These are phyloP conservation scores for Rhamnusium bicolor DNA, from an alignment of 2,888 invertebrate genomes.

Conservation along the genomic window DNA sequence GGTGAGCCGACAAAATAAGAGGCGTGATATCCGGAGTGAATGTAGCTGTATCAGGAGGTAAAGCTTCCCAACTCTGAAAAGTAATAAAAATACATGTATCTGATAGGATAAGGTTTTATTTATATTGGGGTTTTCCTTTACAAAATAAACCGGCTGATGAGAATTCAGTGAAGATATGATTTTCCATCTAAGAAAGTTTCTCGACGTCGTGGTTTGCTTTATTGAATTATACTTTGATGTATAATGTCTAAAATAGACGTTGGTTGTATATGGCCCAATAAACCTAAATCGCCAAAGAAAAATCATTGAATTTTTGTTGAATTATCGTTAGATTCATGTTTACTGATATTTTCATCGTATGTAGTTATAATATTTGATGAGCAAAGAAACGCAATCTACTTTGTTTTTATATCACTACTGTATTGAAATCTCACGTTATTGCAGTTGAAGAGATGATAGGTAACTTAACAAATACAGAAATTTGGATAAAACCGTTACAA, in stretches of 20 bases:
- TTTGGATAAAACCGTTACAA: too few species aligned
- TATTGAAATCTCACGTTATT: too few species aligned
- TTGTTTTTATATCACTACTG: too few species aligned
- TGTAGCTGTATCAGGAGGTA: constrained; percentile 92
- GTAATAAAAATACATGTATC: not conserved
- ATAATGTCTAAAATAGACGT: not conserved
- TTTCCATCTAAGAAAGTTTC: not conserved
- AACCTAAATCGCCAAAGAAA: not conserved
- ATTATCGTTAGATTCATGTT: too few species aligned
- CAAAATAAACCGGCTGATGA: not conserved
- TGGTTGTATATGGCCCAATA: not conserved
- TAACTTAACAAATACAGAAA: too few species aligned
- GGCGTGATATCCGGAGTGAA: constrained; percentile 99
- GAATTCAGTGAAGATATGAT: not conserved
- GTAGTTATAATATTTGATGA: too few species aligned
- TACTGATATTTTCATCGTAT: too few species aligned
- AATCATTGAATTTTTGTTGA: not conserved
- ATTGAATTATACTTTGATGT: not conserved
- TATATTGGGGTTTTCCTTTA: not conserved
- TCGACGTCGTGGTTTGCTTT: too few species aligned
- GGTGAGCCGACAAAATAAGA: constrained; percentile 95
- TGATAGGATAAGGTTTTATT: not conserved
- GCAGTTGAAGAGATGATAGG: too few species aligned
- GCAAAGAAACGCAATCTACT: too few species aligned
- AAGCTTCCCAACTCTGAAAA: constrained; percentile 90